A percentile compares a stretch with the other conserved stretches of the same genome.
These are phyloP conservation scores for Dromius quadrimaculatus DNA, from an alignment of 2,888 invertebrate species.

Conservation along the genomic window DNA sequence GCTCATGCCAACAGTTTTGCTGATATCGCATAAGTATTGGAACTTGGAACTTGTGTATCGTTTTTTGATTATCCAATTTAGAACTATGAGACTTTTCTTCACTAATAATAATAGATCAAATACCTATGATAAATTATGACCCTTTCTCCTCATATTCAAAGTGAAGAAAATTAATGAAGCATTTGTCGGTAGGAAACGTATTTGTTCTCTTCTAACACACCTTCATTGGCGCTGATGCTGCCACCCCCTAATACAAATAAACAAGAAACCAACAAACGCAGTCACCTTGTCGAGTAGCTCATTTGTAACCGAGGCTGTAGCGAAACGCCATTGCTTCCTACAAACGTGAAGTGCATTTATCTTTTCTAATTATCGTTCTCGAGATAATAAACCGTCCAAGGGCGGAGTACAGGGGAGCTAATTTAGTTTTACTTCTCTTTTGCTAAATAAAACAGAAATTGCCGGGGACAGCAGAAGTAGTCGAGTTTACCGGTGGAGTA, in stretches of 20 bases:
- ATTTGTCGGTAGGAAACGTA: constrained; percentile 1
- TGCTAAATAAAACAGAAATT: constrained; percentile 52
- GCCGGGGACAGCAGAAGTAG: constrained; percentile 43
- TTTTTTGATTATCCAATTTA: no score
- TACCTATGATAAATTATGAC: no score
- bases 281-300: constrained; percentile 26
- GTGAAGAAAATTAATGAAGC: no score
- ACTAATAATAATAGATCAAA: not conserved
- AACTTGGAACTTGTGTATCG: no score
- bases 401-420: constrained; percentile 33
- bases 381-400: constrained; percentile 47
- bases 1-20: no score
- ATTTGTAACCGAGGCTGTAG: constrained; percentile 35
- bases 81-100: no score
- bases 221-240: not conserved
- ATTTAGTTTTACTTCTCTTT: constrained; percentile 51
- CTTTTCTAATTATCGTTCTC: constrained; percentile 51
- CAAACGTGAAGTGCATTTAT: constrained; percentile 52
- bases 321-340: constrained; percentile 3
- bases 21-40: no score
- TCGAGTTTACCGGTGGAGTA: constrained; percentile 6
- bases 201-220: constrained; percentile 28
- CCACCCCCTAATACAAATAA: constrained; percentile 16
- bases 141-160: no score
- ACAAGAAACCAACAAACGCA: constrained; percentile 25